Evolutionary conservation across 1,140 invertebrate species (phyloP), one percentile per base, ranked within the genome.

Genomic region (Leptopilina boulardi): DNA sequence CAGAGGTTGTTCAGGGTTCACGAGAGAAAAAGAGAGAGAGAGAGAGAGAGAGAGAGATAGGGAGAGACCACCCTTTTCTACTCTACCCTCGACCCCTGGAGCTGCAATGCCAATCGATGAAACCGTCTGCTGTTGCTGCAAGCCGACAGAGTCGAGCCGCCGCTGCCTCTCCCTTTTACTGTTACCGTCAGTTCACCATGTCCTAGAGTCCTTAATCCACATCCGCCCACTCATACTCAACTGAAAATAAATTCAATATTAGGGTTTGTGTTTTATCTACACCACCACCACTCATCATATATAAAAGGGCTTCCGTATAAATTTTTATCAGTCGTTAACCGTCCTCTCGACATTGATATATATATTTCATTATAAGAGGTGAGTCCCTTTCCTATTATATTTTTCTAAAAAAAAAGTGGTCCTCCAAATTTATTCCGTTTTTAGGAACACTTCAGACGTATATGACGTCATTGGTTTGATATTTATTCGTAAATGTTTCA

Each of bases 81-180:
- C 80, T n/a, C n/a, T 44, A 75, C 70, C 82, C 82, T 78, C 77
- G 77, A 81, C 80, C 70, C 34, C 70, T 42, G 70, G 70, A 71
- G 70, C 70, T 42, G 70, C 70, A 78, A 66, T 80, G 83, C 78
- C 85, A 87, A 87, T 87, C 86, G 86, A 87, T 87, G 84, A 82
- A 86, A 82, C 80, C 79, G 86, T 87, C 86, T 87, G 81, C 81
- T 71, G 70, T 76, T 87, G 81, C 81, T 71, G 70, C 77, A 70
- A 51, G 54, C 73, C 56, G 72, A 41, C 26, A 59, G 26, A 38
- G 30, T 38, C 59, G 26, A 73, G 9, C 5, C 3, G 56, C 44
- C 71, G 66, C 42, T 71, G n/a, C n/a, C n/a, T n/a, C n/a, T n/a
- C n/a, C 72, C 47, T 26, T 47, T 54, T 38, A n/a, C 5, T 42